Conservation (phyloP, 2,113 vertebrate genomes). For the Gasterosteus nipponicus region DNA sequence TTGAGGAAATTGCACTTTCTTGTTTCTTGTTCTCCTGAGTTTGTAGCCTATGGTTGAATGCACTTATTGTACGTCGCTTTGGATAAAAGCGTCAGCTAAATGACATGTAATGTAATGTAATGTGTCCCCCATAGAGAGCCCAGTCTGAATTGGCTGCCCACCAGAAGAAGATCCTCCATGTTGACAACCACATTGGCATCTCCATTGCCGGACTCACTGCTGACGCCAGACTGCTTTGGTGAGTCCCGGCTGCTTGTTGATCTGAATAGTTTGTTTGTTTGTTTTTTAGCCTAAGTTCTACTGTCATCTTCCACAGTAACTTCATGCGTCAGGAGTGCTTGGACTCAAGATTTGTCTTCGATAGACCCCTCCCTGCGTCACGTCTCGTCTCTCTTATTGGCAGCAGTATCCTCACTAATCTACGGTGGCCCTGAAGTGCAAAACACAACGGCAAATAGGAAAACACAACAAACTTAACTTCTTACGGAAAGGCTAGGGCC, state of each 20-base stretch:
- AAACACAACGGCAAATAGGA: too few relatives aligned
- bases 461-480: too few relatives aligned
- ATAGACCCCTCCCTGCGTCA: slow-evolving; percentile 94
- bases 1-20: too few relatives aligned
- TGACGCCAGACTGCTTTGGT: slow-evolving; percentile 96
- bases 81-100: too few relatives aligned
- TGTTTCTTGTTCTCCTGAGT: too few relatives aligned
- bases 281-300: background rate
- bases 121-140: slow-evolving; percentile 85
- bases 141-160: slow-evolving; percentile 98
- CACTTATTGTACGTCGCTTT: too few relatives aligned
- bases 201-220: slow-evolving; percentile 98
- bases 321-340: slow-evolving; percentile 99
- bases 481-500: too few relatives aligned
- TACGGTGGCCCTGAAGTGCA: too few relatives aligned
- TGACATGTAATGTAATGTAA: too few relatives aligned
- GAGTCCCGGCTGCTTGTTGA: slow-evolving; percentile 44
- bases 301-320: slow-evolving; percentile 81
- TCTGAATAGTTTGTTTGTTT: background rate
- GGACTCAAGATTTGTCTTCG: slow-evolving; percentile 98
- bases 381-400: slow-evolving; percentile 95
- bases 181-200: slow-evolving; percentile 97
- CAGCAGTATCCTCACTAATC: slow-evolving; percentile 94
- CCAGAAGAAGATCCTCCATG: slow-evolving; percentile 99
- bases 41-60: too few relatives aligned